phyloP scores from a whole-genome alignment of 2,113 vertebrate species.

The Neotoma lepida region DNA sequence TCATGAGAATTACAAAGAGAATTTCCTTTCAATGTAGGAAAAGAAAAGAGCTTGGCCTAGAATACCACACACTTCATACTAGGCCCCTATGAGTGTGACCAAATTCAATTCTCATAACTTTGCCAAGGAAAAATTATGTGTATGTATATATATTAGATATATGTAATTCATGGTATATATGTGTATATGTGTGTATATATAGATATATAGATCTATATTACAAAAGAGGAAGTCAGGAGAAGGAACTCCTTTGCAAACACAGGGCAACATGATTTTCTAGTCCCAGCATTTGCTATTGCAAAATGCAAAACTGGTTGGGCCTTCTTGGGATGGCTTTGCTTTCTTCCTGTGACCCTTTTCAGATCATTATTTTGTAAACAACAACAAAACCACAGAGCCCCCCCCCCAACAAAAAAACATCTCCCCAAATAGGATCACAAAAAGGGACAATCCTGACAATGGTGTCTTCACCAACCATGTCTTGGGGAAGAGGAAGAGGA shows the following conservation, averaged over 20 bases:
- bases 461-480: neutral
- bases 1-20: neutral
- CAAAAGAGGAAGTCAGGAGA: neutral
- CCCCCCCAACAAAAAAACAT: neutral
- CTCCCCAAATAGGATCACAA: neutral
- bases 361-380: neutral
- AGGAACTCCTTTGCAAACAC: slow-evolving; percentile 24
- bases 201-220: neutral
- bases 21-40: slow-evolving; percentile 30
- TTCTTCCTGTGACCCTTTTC: neutral
- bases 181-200: neutral
- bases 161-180: neutral
- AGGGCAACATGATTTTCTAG: neutral
- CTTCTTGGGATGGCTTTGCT: neutral
- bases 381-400: neutral
- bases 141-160: neutral
- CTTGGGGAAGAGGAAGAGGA: neutral
- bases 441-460: neutral
- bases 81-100: neutral
- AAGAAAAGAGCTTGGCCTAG: slow-evolving; percentile 24
- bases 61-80: neutral
- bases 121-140: slow-evolving; percentile 15
- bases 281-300: neutral
- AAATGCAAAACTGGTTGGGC: neutral
- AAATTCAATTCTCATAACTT: slow-evolving; percentile 39